A percentile compares a stretch with the other conserved stretches of the same genome.
phyloP scores from a whole-genome alignment of 2,797 vertebrate genomes.

The Cossypha heuglini region DNA sequence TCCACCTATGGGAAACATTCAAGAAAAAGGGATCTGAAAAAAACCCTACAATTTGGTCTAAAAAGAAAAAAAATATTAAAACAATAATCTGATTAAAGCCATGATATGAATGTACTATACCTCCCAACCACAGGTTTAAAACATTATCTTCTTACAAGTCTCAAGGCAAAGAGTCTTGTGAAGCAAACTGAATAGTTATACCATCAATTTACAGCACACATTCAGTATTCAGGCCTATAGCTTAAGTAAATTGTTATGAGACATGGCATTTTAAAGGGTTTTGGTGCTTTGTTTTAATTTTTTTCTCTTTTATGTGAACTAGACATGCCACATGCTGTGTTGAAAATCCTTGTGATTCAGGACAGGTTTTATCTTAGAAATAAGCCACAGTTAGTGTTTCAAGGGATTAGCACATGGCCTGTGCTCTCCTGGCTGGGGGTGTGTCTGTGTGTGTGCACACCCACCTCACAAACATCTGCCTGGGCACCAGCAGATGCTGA shows the following conservation, averaged over 20 bases:
- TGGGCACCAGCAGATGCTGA: neutral
- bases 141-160: neutral
- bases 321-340: neutral
- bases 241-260: conserved; percentile 58
- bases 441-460: neutral
- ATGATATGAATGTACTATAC: neutral
- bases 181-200: conserved; percentile 1
- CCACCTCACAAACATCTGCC: accelerated
- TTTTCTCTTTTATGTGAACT: neutral
- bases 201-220: neutral
- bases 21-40: conserved; percentile 47
- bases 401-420: neutral
- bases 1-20: conserved; percentile 63
- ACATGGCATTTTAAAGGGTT: conserved; percentile 33
- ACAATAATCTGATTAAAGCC: conserved; percentile 47
- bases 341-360: conserved; percentile 1
- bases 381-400: neutral
- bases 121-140: conserved; percentile 31
- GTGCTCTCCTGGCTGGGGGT: neutral
- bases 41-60: neutral
- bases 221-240: neutral
- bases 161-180: neutral
- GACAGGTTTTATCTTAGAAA: neutral
- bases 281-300: neutral
- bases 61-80: neutral